These are phyloP conservation scores for Ormia ochracea DNA, from an alignment of 2,888 invertebrate species.

Conservation along the genomic window DNA sequence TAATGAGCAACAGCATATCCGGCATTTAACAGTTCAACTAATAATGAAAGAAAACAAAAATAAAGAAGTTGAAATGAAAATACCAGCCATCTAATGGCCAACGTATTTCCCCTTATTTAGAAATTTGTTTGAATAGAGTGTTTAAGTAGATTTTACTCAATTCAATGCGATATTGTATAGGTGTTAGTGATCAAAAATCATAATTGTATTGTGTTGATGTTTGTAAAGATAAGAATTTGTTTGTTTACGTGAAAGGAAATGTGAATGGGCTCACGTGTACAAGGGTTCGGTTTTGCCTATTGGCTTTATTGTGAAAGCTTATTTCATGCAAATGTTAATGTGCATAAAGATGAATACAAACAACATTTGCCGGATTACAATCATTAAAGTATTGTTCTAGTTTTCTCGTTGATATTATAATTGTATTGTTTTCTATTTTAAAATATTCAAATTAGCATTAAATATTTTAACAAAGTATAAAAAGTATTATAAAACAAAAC, in stretches of 20 bases:
- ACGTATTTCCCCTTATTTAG: neutral
- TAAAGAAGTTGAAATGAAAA: constrained; percentile 4
- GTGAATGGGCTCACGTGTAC: neutral
- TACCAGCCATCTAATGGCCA: neutral
- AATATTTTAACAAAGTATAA: neutral
- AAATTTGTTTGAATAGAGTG: constrained; percentile 18
- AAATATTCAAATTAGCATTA: constrained; percentile 32
- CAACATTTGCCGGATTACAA: neutral
- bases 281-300: constrained; percentile 14
- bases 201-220: neutral
- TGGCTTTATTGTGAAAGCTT: constrained; percentile 7
- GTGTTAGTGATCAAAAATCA: constrained; percentile 14
- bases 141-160: constrained; percentile 19
- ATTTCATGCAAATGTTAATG: neutral
- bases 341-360: constrained; percentile 8
- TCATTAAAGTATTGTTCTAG: neutral
- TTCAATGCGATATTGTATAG: neutral
- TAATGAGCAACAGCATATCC: constrained; percentile 42
- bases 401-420: neutral
- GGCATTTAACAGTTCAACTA: constrained; percentile 29
- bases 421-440: constrained; percentile 3
- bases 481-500: neutral
- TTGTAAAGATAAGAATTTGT: neutral
- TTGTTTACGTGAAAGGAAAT: neutral
- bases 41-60: constrained; percentile 5